These are phyloP conservation scores for Tiliqua scincoides DNA, from an alignment of 2,113 vertebrate species.

Conservation along the genomic window DNA sequence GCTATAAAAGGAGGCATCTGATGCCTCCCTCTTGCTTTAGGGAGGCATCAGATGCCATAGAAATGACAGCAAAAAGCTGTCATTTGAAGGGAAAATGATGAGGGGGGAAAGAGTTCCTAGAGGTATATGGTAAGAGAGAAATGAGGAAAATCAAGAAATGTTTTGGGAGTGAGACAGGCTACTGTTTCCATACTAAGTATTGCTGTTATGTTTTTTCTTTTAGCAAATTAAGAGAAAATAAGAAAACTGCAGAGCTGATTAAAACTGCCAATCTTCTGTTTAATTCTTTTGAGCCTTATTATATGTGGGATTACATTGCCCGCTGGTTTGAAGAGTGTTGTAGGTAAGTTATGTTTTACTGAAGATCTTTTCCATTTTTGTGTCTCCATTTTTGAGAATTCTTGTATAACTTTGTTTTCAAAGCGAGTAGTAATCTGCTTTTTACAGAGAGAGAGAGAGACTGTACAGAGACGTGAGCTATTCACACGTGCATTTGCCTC, in stretches of 20 bases:
- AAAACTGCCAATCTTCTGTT: constrained; percentile 99
- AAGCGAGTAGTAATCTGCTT: neutral
- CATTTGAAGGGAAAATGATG: too few species aligned
- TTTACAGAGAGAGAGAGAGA: neutral
- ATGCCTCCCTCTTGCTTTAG: neutral
- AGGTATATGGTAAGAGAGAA: neutral
- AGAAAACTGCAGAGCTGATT: constrained; percentile 96
- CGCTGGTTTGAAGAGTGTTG: constrained; percentile 98
- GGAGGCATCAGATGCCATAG: neutral
- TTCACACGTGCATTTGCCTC: neutral
- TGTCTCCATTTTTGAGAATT: neutral
- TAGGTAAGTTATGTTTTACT: constrained; percentile 80
- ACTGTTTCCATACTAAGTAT: neutral
- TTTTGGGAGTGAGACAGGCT: neutral
- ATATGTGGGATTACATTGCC: constrained; percentile 99
- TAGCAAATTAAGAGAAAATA: constrained; percentile 97
- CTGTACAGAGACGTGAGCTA: neutral
- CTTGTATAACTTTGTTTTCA: neutral
- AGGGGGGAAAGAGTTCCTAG: neutral
- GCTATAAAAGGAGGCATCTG: too few species aligned
- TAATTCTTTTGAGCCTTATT: constrained; percentile 99
- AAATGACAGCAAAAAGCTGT: neutral
- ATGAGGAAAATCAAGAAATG: neutral
- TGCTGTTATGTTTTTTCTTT: constrained; percentile 46
- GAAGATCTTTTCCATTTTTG: neutral